phyloP scores from a whole-genome alignment of 2,113 vertebrate species.

The Rhabdomys dilectus region DNA sequence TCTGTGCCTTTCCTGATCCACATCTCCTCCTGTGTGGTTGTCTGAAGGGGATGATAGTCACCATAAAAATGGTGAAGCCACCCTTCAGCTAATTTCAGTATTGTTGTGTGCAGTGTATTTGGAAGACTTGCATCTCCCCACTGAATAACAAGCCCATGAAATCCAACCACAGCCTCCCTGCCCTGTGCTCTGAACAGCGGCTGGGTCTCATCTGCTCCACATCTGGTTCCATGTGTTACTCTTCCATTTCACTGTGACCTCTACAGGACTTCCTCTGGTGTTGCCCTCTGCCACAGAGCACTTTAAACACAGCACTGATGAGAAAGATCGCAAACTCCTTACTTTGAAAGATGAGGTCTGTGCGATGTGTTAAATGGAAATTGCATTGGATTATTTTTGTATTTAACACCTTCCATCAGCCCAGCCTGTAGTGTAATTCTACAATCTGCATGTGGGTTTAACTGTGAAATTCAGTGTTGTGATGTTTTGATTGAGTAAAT shows the following conservation, averaged over 20 bases:
- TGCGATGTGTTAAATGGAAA: slow-evolving; percentile 72
- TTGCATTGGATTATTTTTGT: slow-evolving; percentile 73
- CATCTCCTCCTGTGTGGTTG: not conserved
- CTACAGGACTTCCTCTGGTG: not conserved
- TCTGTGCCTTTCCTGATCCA: not conserved
- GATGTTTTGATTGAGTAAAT: slow-evolving; percentile 65
- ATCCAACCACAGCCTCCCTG: not conserved
- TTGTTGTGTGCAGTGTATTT: not conserved
- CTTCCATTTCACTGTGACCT: not conserved
- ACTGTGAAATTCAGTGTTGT: slow-evolving; percentile 73
- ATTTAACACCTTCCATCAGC: slow-evolving; percentile 64
- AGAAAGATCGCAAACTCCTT: slow-evolving; percentile 44
- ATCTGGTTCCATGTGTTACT: not conserved
- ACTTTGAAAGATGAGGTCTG: slow-evolving; percentile 58
- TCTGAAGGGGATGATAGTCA: not conserved
- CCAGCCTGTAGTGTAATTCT: slow-evolving; percentile 54
- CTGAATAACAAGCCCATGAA: not conserved
- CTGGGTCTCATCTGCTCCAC: not conserved
- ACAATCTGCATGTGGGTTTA: slow-evolving; percentile 65
- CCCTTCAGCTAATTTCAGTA: not conserved
- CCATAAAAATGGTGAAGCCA: not conserved
- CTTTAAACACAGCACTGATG: slow-evolving; percentile 50
- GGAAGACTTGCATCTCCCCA: not conserved
- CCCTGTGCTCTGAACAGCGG: not conserved
- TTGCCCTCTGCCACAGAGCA: slow-evolving; percentile 35